phyloP scores from a whole-genome alignment of 2,797 vertebrate species.

The Craterocephalus amniculus region DNA sequence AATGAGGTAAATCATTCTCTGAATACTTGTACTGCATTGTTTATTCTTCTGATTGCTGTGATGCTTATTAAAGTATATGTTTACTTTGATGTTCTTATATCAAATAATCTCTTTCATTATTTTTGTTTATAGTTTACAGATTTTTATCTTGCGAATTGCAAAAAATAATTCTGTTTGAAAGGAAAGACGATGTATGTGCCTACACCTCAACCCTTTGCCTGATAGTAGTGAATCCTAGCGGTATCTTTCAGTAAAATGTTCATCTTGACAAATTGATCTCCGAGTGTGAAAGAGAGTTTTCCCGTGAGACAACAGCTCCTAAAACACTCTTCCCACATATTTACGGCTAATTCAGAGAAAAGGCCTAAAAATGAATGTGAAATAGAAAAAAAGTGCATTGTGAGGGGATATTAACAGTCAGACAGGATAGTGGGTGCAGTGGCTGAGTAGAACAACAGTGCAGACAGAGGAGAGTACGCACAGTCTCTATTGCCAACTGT shows the following conservation, averaged over 20 bases:
- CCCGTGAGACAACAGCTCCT: constrained; percentile 72
- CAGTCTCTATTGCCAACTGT: constrained; percentile 75
- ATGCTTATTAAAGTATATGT: neutral
- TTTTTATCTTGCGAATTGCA: neutral
- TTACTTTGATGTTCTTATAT: neutral
- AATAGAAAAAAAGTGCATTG: constrained; percentile 54
- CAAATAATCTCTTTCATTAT: neutral
- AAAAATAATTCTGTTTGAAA: constrained; percentile 52
- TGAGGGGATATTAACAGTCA: constrained; percentile 57
- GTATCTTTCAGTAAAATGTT: constrained; percentile 68
- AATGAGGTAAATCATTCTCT: too few relatives aligned
- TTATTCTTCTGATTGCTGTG: neutral
- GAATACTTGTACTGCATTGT: too few relatives aligned
- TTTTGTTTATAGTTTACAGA: neutral
- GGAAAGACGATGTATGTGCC: constrained; percentile 42
- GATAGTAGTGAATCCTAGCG: constrained; percentile 66
- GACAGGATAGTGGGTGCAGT: constrained; percentile 46
- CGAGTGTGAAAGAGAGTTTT: constrained; percentile 78
- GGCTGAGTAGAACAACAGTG: constrained; percentile 72
- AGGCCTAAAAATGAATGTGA: constrained; percentile 64
- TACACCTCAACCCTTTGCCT: constrained; percentile 40
- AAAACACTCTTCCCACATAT: constrained; percentile 72
- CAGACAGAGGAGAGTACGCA: constrained; percentile 69
- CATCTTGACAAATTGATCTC: constrained; percentile 82
- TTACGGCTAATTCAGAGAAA: constrained; percentile 66